Conservation (phyloP, 2,113 vertebrate genomes). For the Otolemur garnettii region DNA sequence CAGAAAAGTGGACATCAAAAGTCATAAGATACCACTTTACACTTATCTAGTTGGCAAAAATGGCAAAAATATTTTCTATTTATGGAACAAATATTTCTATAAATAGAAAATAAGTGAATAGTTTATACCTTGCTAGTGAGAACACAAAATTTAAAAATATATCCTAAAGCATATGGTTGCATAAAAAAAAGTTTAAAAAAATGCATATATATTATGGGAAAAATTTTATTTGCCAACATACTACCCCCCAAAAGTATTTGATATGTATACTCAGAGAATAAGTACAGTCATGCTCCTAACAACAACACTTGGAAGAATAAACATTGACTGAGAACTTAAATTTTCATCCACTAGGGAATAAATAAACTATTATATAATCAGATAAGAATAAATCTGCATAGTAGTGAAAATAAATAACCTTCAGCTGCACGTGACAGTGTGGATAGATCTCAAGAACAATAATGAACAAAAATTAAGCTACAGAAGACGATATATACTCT, state of each 20-base stretch:
- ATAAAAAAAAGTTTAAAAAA: background rate
- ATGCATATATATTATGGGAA: background rate
- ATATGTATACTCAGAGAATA: constrained; percentile 25
- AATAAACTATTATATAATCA: background rate
- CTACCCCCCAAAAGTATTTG: background rate
- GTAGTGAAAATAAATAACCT: background rate
- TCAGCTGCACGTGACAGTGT: background rate
- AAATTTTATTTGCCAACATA: background rate
- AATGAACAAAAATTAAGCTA: background rate
- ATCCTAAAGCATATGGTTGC: background rate
- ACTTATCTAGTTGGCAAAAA: background rate
- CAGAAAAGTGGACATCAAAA: background rate
- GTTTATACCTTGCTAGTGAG: background rate
- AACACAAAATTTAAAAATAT: constrained; percentile 16
- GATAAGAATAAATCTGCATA: background rate
- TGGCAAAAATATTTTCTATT: background rate
- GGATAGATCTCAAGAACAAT: constrained; percentile 11
- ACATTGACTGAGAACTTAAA: background rate
- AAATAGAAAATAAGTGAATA: background rate
- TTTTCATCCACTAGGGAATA: background rate
- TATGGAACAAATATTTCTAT: background rate
- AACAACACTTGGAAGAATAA: background rate
- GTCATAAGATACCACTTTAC: background rate
- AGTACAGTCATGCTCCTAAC: background rate
- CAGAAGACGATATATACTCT: background rate